Evolutionary conservation across 2,888 invertebrate genomes (phyloP).

Genomic region (Xestia rhomboidea): DNA sequence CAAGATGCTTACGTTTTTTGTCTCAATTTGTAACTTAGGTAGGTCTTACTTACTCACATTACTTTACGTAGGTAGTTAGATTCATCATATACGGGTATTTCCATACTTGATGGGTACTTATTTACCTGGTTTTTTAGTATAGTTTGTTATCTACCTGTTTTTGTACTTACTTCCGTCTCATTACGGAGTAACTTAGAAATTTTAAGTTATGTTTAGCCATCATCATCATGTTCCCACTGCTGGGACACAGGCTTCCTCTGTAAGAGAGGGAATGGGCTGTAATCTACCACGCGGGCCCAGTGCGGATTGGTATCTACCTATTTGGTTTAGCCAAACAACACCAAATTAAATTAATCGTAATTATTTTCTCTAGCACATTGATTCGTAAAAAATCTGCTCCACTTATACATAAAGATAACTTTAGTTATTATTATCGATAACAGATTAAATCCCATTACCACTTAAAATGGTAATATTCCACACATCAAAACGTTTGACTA

Average conservation of each 20-base stretch:
- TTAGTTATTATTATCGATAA: not conserved
- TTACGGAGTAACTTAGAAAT: not conserved
- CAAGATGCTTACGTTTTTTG: conserved; percentile 36
- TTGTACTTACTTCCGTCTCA: not conserved
- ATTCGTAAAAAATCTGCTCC: not conserved
- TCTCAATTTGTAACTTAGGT: conserved; percentile 16
- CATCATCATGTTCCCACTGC: too few species aligned
- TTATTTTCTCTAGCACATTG: not conserved
- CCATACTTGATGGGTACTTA: not conserved
- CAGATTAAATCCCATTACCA: conserved; percentile 2
- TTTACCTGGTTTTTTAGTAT: not conserved
- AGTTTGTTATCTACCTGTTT: not conserved
- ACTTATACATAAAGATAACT: not conserved
- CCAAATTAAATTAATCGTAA: not conserved
- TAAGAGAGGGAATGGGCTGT: too few species aligned
- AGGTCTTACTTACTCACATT: not conserved
- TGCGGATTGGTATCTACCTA: too few species aligned
- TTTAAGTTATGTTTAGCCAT: not conserved
- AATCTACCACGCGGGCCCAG: too few species aligned
- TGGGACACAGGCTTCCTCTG: too few species aligned
- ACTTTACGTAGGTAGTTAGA: not conserved
- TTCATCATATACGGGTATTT: not conserved
- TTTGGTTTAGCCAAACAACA: not conserved
- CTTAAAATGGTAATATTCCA: conserved; percentile 22
- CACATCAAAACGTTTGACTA: conserved; percentile 31